Evolutionary conservation across 1,140 invertebrate species (phyloP), one percentile per base, ranked within the genome.

Genomic region (Orchestia grillus): DNA sequence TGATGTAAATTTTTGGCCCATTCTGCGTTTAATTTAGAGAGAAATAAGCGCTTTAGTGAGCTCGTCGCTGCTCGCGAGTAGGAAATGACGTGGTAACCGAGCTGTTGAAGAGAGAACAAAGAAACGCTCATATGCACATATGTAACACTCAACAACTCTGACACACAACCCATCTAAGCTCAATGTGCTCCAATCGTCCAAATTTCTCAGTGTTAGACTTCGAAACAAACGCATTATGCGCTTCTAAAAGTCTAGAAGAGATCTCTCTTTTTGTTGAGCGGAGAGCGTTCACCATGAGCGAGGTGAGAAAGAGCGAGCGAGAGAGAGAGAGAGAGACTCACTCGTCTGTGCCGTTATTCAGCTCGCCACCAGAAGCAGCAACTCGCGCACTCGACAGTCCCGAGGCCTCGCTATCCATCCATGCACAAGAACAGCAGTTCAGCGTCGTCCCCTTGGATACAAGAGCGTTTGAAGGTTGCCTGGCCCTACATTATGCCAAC

Each of bases 61-160:
- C 41, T 4, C 4, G n/a, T 44, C 41, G 11, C 88, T 90, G 4
- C 6, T 6, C 88, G 42, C 42, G 8, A 94, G 92, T 42, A 94
- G 92, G 92, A 94, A 94, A 94, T 94, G 92, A 94, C 92, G 92
- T 94, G 92, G 43, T 90, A 28, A 44, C 44, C 44, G 92, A 44
- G 92, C 6, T 8, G 92, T 44, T 19, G 92, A n/a, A 94, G 92
- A 94, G 44, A 90, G 28, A 41, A 90, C 88, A 90, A 90, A 90
- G 88, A 90, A 90, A 90, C 62, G 11, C 62, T 23, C 62, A 77
- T 77, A 77, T 77, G 36, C 62, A 36, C 28, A 77, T 36, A 77
- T n/a, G n/a, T 28, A 77, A 77, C 62, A 77, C 62, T 23, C 15
- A 77, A 77, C 62, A 77, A 36, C 28, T 77, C 62, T 23, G 62